phyloP scores from a whole-genome alignment of 2,888 invertebrate species.

The Cheilosia pagana region DNA sequence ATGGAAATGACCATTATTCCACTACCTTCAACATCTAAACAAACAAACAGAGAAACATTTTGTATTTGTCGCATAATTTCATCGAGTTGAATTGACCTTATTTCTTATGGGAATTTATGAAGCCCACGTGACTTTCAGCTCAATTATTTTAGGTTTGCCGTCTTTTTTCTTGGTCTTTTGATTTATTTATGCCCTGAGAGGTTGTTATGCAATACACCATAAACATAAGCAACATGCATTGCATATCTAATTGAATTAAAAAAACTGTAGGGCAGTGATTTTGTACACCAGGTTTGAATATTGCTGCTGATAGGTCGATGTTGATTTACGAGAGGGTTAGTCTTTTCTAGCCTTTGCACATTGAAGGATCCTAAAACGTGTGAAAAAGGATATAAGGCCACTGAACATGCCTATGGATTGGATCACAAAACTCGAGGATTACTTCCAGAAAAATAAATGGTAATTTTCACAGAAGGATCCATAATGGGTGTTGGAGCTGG shows the following conservation, averaged over 20 bases:
- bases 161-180: not conserved
- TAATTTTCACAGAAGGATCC: too few relatives aligned
- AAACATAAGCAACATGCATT: not conserved
- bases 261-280: not conserved
- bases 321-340: too few relatives aligned
- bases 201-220: constrained; percentile 7
- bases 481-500: too few relatives aligned
- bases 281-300: not conserved
- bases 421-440: too few relatives aligned
- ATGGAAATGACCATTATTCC: not conserved
- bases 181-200: constrained; percentile 10
- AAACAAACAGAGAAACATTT: too few relatives aligned
- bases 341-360: too few relatives aligned
- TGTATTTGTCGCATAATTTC: constrained; percentile 27
- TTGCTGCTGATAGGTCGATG: too few relatives aligned
- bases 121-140: not conserved
- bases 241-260: constrained; percentile 16
- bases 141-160: not conserved
- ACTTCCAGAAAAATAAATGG: too few relatives aligned
- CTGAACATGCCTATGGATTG: too few relatives aligned
- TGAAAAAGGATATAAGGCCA: too few relatives aligned
- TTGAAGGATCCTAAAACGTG: too few relatives aligned
- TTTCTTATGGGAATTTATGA: constrained; percentile 3
- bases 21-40: constrained; percentile 4
- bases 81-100: constrained; percentile 16